phyloP scores from a whole-genome alignment of 2,888 invertebrate species.

The Megalurothrips usitatus region DNA sequence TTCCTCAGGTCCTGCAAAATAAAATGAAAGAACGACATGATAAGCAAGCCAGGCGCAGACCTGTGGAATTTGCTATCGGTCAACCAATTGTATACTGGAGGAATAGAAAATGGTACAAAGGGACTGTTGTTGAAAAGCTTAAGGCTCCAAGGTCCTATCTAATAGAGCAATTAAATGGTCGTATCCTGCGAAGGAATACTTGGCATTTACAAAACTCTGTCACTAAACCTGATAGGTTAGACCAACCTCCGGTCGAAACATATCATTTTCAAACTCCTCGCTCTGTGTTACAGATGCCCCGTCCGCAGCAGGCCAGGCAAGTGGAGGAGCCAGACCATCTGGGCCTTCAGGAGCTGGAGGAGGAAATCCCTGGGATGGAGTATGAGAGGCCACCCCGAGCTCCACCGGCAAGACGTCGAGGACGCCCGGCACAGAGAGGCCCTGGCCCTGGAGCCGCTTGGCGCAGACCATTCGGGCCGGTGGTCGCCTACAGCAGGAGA shows the following conservation, averaged over 20 bases:
- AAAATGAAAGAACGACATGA: neutral
- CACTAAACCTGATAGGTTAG: neutral
- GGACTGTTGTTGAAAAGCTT: neutral
- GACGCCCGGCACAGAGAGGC: too few relatives aligned
- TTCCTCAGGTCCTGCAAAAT: neutral
- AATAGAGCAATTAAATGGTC: neutral
- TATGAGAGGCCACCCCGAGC: neutral
- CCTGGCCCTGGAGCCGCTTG: too few relatives aligned
- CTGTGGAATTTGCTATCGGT: neutral
- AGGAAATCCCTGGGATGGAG: neutral
- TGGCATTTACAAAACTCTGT: neutral
- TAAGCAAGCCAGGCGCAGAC: neutral
- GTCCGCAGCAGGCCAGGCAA: neutral
- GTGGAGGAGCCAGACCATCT: neutral
- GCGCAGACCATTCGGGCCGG: neutral
- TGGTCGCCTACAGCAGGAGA: neutral
- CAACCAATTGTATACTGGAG: neutral
- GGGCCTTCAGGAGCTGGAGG: neutral
- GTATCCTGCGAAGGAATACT: neutral
- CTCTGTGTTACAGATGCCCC: neutral
- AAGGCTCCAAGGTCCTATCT: neutral
- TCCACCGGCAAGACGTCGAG: neutral
- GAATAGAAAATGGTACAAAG: neutral
- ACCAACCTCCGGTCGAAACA: neutral
- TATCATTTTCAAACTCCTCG: neutral